A percentile compares a stretch with the other conserved stretches of the same genome.
Conservation (phyloP, 2,797 vertebrate species). For the Pogonophryne albipinna region DNA sequence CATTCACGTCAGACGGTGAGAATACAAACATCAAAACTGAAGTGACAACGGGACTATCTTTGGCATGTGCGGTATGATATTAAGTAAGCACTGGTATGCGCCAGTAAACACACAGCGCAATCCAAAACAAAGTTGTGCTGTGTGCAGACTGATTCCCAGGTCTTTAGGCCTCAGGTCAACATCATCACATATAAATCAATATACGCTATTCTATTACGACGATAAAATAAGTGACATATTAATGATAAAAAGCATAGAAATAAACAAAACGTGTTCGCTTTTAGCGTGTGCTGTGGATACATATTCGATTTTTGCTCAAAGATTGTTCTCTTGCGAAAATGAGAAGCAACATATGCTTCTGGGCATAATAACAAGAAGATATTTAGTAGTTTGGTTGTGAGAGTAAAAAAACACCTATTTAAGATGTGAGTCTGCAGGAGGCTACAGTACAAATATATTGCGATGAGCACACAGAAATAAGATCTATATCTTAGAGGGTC, state of each 20-base stretch:
- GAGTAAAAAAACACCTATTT: neutral
- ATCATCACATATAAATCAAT: conserved; percentile 28
- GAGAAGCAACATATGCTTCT: neutral
- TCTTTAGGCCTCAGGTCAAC: conserved; percentile 59
- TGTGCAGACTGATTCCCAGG: conserved; percentile 39
- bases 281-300: neutral
- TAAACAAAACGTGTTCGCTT: neutral
- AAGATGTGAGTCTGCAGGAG: neutral
- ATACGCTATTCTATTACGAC: neutral
- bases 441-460: conserved; percentile 1
- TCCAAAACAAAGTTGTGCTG: conserved; percentile 79
- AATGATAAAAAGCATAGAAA: neutral
- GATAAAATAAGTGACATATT: neutral
- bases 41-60: conserved; percentile 69
- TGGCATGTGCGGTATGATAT: conserved; percentile 79
- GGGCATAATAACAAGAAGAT: neutral
- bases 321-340: neutral
- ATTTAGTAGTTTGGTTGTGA: neutral
- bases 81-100: conserved; percentile 75
- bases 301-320: neutral
- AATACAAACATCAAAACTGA: conserved; percentile 54
- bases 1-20: conserved; percentile 40
- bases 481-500: conserved; percentile 10
- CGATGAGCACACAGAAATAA: conserved; percentile 1
- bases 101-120: conserved; percentile 78